Conservation (phyloP, 2,888 invertebrate species). For the Hecatera dysodea region DNA sequence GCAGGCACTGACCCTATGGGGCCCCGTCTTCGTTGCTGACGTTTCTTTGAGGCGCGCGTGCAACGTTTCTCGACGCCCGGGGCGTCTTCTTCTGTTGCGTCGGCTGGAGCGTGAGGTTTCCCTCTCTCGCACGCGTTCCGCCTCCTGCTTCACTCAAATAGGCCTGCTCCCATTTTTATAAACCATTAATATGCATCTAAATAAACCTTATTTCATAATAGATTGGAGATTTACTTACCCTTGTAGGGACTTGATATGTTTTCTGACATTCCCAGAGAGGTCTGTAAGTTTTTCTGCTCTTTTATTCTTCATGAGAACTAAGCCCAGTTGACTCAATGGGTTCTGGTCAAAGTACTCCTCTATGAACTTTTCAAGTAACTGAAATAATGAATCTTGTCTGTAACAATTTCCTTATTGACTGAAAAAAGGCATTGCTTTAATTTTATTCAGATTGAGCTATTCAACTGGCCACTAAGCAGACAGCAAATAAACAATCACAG, state of each 20-base stretch:
- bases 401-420: background rate
- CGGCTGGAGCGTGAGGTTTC: no score
- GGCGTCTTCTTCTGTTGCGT: no score
- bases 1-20: no score
- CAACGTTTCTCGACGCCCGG: no score
- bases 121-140: no score
- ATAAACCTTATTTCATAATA: background rate
- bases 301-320: conserved; percentile 97
- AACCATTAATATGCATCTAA: no score
- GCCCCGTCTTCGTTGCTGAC: no score
- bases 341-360: conserved; percentile 99
- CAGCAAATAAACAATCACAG: background rate
- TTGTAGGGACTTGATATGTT: conserved; percentile 94
- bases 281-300: conserved; percentile 98
- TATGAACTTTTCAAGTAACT: conserved; percentile 97
- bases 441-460: background rate
- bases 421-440: background rate
- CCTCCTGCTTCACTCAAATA: no score
- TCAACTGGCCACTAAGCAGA: background rate
- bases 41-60: no score
- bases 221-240: conserved; percentile 76
- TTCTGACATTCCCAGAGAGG: conserved; percentile 96
- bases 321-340: conserved; percentile 98
- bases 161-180: no score
- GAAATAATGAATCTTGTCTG: conserved; percentile 67